Evolutionary conservation across 1,140 invertebrate genomes (phyloP), one percentile per base, ranked within the genome.

Genomic region (Tetramorium alpestre): DNA sequence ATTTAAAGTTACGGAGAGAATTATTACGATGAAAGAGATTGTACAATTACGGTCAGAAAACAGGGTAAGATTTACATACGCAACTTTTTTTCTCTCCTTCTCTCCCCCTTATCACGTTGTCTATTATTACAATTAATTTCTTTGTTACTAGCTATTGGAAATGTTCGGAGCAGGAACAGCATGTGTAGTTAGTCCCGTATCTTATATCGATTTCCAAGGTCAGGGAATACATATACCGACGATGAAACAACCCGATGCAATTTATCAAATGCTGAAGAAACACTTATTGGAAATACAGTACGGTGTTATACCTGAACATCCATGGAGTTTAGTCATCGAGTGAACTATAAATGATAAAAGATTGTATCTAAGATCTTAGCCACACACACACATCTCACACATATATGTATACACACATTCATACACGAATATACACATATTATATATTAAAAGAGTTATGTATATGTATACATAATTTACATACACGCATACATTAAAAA

Each of bases 81-180:
- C 22, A n/a, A 51, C 16, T 25, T 67, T 18, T 33, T 70, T 22
- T 56, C 1, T 11, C 8, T 56, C 11, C 33, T 41, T 69, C 22
- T 25, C 10, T 47, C 10, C 11, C 1, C n/a, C 7, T 69, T 56
- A 54, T 25, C 8, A 8, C 16, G 60, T 38, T 38, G 54, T 44
- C 28, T 38, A 75, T 41, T 22, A 6, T 47, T 51, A n/a, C 13
- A 6, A 58, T 22, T 64, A 38, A 65, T 51, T 64, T 44, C 87
- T 87, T 89, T 89, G 82, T 93, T 96, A 18, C 4, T 94, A 99
- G 98, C 94, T 99, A 67, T 93, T 99, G 87, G 99, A 99, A 95
- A 96, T 99, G 91, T 99, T 99, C 96, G 99, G 99, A 62, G 96
- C 98, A 67, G 99, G 99, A 75, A 99, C 99, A 25, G 99, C 99